phyloP scores from a whole-genome alignment of 2,113 vertebrate genomes.

The Suncus etruscus region DNA sequence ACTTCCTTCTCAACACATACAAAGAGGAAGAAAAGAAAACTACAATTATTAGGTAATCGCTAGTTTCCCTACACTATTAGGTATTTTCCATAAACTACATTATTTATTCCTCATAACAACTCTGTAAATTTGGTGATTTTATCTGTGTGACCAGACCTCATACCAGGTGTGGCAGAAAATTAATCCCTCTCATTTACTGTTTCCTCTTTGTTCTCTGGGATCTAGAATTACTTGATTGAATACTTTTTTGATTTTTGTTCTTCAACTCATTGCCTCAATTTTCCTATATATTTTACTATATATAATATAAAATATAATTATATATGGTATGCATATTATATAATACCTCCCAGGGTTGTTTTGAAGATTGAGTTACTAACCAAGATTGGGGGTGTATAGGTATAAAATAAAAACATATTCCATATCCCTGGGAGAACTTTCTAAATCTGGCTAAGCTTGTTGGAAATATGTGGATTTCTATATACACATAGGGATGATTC shows the following conservation, averaged over 20 bases:
- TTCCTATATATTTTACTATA: not conserved
- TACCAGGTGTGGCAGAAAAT: not conserved
- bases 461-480: slow-evolving; percentile 31
- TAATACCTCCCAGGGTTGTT: not conserved
- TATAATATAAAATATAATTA: too few species aligned
- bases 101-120: not conserved
- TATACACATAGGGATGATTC: not conserved
- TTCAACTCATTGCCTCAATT: not conserved
- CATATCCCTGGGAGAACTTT: not conserved
- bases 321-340: too few species aligned
- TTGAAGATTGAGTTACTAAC: not conserved
- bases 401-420: not conserved
- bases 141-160: not conserved
- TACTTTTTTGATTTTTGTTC: not conserved
- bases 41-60: not conserved
- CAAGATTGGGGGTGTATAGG: not conserved
- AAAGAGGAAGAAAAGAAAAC: slow-evolving; percentile 39
- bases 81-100: not conserved
- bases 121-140: not conserved
- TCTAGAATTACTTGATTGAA: not conserved
- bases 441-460: slow-evolving; percentile 2
- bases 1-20: not conserved
- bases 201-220: not conserved
- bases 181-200: not conserved
- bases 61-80: not conserved